Evolutionary conservation across 2,888 invertebrate species (phyloP).

Genomic region (Heliconius ethilla): DNA sequence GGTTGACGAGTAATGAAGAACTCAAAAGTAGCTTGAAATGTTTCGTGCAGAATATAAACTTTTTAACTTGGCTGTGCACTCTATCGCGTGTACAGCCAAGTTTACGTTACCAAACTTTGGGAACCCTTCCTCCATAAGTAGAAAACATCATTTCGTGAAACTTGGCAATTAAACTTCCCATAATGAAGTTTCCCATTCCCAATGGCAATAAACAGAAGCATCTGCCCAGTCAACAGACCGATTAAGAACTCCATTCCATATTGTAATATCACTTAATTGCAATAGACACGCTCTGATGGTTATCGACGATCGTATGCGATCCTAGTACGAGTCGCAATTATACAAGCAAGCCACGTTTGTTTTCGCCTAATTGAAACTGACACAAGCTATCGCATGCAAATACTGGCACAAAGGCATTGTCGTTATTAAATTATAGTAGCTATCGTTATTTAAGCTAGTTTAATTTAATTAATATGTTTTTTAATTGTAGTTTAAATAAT

Average conservation of each 20-base stretch:
- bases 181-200: slow-evolving; percentile 17
- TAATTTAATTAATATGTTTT: not conserved
- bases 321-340: slow-evolving; percentile 56
- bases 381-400: slow-evolving; percentile 45
- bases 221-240: slow-evolving; percentile 33
- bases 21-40: too few species aligned
- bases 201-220: slow-evolving; percentile 27
- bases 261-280: slow-evolving; percentile 46
- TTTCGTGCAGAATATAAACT: too few species aligned
- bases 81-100: not conserved
- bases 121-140: not conserved
- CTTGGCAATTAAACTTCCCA: slow-evolving; percentile 5
- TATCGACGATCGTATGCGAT: slow-evolving; percentile 44
- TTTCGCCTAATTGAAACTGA: slow-evolving; percentile 66
- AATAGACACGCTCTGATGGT: slow-evolving; percentile 46
- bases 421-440: not conserved
- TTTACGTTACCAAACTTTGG: not conserved
- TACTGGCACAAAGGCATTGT: slow-evolving; percentile 31
- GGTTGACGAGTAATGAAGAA: too few species aligned
- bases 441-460: not conserved
- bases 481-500: not conserved
- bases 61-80: too few species aligned
- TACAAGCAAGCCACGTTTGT: slow-evolving; percentile 55
- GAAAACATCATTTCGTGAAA: not conserved
- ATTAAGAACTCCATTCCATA: slow-evolving; percentile 32